A percentile compares a stretch with the other conserved stretches of the same genome.
These are phyloP conservation scores for Peribatodes rhomboidaria DNA, from an alignment of 2,888 invertebrate species.

Conservation along the genomic window DNA sequence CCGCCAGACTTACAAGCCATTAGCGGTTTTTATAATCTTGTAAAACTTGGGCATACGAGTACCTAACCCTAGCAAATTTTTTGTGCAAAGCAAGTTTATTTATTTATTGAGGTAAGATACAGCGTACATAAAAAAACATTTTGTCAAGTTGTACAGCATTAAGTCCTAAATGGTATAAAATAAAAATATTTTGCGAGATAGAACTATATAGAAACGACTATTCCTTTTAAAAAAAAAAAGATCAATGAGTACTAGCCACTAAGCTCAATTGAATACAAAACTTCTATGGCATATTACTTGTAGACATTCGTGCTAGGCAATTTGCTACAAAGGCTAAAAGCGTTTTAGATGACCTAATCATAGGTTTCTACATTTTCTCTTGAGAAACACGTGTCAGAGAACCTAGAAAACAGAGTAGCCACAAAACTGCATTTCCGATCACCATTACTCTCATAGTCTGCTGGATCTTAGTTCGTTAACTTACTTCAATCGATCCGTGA, in stretches of 20 bases:
- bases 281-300: too few relatives aligned
- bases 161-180: constrained; percentile 43
- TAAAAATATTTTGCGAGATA: constrained; percentile 30
- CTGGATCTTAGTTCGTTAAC: background rate
- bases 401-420: background rate
- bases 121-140: too few relatives aligned
- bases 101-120: too few relatives aligned
- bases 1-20: constrained; percentile 26
- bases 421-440: background rate
- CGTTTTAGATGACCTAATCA: constrained; percentile 1
- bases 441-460: background rate
- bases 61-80: constrained; percentile 19
- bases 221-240: constrained; percentile 8
- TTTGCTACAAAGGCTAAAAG: too few relatives aligned
- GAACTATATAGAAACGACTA: constrained; percentile 18
- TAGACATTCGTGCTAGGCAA: too few relatives aligned
- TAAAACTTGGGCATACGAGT: too few relatives aligned
- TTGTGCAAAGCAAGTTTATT: constrained; percentile 24
- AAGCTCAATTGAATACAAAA: background rate
- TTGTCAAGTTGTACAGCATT: constrained; percentile 14
- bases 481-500: background rate
- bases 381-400: background rate
- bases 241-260: background rate
- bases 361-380: background rate
- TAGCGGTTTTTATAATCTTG: constrained; percentile 37